These are phyloP conservation scores for Rousettus leschenaultii DNA, from an alignment of 2,113 vertebrate species.

Conservation along the genomic window DNA sequence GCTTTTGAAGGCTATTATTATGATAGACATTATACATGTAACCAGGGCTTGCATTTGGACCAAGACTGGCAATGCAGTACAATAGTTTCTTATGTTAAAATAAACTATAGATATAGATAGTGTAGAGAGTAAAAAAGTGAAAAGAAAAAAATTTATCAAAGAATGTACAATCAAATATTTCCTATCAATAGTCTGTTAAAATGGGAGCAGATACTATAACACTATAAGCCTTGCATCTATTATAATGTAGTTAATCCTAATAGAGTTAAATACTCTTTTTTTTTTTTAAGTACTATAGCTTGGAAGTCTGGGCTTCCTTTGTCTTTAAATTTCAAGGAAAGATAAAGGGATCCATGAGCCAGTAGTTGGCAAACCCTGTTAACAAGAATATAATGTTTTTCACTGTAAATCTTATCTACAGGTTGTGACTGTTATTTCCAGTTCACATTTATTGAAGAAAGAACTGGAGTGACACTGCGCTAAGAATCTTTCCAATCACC, in stretches of 20 bases:
- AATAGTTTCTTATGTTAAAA: conserved; percentile 58
- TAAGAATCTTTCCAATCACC: conserved; percentile 54
- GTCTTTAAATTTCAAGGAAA: conserved; percentile 47
- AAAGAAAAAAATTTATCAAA: conserved; percentile 49
- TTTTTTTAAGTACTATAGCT: background rate
- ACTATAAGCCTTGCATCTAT: background rate
- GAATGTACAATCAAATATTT: conserved; percentile 55
- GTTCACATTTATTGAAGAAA: background rate
- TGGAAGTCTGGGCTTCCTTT: background rate
- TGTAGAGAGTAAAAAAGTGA: conserved; percentile 33
- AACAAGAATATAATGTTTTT: conserved; percentile 15
- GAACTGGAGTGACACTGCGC: background rate
- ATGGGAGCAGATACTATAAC: background rate
- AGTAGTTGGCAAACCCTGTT: background rate
- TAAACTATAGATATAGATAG: conserved; percentile 45
- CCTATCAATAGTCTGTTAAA: conserved; percentile 16
- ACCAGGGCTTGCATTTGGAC: conserved; percentile 41
- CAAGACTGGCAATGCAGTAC: conserved; percentile 28
- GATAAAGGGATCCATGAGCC: background rate
- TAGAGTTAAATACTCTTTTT: background rate
- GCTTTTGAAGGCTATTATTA: conserved; percentile 60
- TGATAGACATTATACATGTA: conserved; percentile 8
- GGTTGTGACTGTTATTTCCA: conserved; percentile 39
- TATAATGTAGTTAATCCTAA: conserved; percentile 17
- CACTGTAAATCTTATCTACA: background rate